Percentiles rank a stretch among this genome's conserved stretches.
phyloP scores from a whole-genome alignment of 2,797 vertebrate genomes.

The Amazona ochrocephala region DNA sequence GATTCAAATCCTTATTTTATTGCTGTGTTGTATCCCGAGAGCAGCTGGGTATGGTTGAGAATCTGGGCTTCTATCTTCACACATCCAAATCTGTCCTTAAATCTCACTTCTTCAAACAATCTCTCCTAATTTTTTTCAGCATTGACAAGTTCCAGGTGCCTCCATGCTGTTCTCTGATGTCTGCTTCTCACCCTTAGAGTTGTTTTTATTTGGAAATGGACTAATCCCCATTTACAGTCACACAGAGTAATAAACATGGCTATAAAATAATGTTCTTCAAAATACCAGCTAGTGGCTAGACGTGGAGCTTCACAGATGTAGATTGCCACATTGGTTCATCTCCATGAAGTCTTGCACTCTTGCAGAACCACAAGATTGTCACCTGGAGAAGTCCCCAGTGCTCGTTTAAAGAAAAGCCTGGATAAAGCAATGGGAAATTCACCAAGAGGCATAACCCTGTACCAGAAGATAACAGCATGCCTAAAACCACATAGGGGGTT shows the following conservation, averaged over 20 bases:
- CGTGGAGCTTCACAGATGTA: not conserved
- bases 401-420: not conserved
- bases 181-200: not conserved
- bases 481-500: not conserved
- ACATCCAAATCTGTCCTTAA: slow-evolving; percentile 60
- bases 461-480: not conserved
- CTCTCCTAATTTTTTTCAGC: slow-evolving; percentile 15
- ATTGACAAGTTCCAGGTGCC: slow-evolving; percentile 8
- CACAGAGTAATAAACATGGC: not conserved
- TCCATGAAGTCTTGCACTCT: not conserved
- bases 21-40: slow-evolving; percentile 16
- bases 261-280: not conserved
- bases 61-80: slow-evolving; percentile 55
- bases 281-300: not conserved
- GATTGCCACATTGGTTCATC: not conserved
- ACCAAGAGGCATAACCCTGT: not conserved
- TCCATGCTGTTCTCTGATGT: not conserved
- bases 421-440: not conserved
- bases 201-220: not conserved
- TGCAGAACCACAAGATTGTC: not conserved
- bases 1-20: slow-evolving; percentile 49
- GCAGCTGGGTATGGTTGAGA: slow-evolving; percentile 43
- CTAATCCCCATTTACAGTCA: not conserved
- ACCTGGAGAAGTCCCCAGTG: not conserved
- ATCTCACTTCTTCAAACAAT: slow-evolving; percentile 52